phyloP scores from a whole-genome alignment of 1,140 invertebrate genomes.

The Drosophila ficusphila region DNA sequence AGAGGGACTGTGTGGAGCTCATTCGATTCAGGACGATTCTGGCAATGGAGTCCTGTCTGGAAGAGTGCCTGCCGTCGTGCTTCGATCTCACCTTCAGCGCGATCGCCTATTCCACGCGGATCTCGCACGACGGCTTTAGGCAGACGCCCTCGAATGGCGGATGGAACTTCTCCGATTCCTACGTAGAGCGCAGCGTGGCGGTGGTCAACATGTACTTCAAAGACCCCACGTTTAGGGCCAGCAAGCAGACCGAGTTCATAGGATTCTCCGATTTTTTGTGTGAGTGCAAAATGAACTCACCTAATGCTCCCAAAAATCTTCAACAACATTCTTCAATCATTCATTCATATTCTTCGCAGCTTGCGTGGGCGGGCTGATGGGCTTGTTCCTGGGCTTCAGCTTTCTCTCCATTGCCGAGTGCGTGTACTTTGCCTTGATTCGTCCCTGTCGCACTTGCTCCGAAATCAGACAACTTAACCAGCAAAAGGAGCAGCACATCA shows the following conservation, averaged over 20 bases:
- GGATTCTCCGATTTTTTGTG: conserved; percentile 91
- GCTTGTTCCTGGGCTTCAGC: conserved; percentile 92
- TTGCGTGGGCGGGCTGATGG: conserved; percentile 91
- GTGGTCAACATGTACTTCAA: conserved; percentile 90
- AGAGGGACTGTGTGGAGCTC: conserved; percentile 55
- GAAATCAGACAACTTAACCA: conserved; percentile 45
- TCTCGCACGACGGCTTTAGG: conserved; percentile 61
- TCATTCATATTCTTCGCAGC: conserved; percentile 84
- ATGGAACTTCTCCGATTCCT: conserved; percentile 87
- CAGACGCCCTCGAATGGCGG: conserved; percentile 44
- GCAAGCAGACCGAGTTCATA: conserved; percentile 89
- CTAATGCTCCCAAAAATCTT: too few relatives aligned
- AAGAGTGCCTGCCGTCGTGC: conserved; percentile 88
- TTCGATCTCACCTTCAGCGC: conserved; percentile 88
- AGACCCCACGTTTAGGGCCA: conserved; percentile 88
- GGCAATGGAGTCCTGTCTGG: conserved; percentile 68
- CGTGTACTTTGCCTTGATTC: conserved; percentile 88
- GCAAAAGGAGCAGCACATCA: neutral
- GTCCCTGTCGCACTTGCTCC: conserved; percentile 85
- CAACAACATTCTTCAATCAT: neutral
- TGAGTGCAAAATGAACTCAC: conserved; percentile 84
- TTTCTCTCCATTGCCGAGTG: conserved; percentile 91
- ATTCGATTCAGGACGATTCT: conserved; percentile 49
- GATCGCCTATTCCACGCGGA: conserved; percentile 85
- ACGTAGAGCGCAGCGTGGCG: conserved; percentile 90